Base-by-base conservation (phyloP, 2,888 invertebrate genomes). In the Panorpa germanica region DNA sequence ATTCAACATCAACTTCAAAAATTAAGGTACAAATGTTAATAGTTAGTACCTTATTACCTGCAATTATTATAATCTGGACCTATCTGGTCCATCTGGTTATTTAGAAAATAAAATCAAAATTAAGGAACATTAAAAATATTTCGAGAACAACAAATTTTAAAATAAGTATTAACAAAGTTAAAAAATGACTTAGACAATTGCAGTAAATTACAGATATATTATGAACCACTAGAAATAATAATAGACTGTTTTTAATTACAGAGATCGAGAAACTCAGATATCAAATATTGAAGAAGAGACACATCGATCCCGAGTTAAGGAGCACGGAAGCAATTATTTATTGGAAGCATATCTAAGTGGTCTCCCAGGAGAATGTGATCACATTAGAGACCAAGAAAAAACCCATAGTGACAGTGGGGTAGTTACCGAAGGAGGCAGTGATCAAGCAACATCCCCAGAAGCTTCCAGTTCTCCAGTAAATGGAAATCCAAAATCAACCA, bases 271-370 rank as follows among this genome's bases (percentile, higher is more conserved):
- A 47, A 68, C 71, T 43, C 66, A 80, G 43, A 83, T 85, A 41
- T 74, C 75, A 37, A 67, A 67, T 43, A 64, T 78, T 41, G 80
- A 80, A 57, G 74, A 76, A 45, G 73, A 76, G 45, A 72, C 76
- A 16, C 80, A 81, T 50, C 66, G 69, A 38, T 66, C 62, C 25
- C 57, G 78, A 27, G 70, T 75, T 52, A 65, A 72, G 38, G 73
- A 75, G 43, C 67, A 77, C 45, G 80, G 80, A 11, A 75, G 75
- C 37, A 80, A 81, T 51, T 81, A 81, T 48, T 60, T 81, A 27
- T 57, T 80, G 10, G 77, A 80, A 49, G 73, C 80, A 2, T 81
- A 81, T 47, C 59, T 81, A 24, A 63, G 61, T 40, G 62, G 62
- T n/a, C 41, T 61, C 16, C 53, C 61, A 18, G 60, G 59, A 40